Evolutionary conservation across 2,113 vertebrate genomes (phyloP).

Genomic region (Fregata magnificens): DNA sequence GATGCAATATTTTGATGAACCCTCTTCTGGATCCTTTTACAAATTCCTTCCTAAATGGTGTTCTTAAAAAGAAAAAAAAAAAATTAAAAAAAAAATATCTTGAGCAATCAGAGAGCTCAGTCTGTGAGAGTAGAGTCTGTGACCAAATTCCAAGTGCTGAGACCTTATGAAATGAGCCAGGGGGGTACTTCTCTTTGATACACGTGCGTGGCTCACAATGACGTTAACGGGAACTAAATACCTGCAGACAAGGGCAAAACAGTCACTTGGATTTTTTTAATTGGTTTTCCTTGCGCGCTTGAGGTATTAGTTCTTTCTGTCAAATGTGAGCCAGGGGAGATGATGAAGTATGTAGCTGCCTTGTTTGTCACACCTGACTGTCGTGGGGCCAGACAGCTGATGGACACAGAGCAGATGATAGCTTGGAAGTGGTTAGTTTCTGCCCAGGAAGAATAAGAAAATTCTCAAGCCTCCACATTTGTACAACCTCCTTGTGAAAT

Average conservation of each 20-base stretch:
- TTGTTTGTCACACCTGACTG: not conserved
- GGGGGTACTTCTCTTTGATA: not conserved
- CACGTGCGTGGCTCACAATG: not conserved
- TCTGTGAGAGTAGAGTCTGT: not conserved
- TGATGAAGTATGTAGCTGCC: not conserved
- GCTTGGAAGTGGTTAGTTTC: not conserved
- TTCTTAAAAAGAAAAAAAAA: not conserved
- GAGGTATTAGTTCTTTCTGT: not conserved
- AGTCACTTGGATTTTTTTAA: not conserved
- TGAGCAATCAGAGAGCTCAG: not conserved
- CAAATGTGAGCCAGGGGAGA: not conserved
- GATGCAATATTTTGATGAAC: not conserved
- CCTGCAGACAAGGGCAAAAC: not conserved
- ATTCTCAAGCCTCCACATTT: not conserved
- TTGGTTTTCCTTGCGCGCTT: not conserved
- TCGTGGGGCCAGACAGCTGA: not conserved
- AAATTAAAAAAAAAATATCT: too few species aligned
- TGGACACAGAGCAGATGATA: not conserved
- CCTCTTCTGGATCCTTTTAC: not conserved
- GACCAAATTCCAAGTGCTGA: not conserved
- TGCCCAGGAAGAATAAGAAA: not conserved
- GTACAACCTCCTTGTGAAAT: not conserved
- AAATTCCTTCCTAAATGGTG: not conserved
- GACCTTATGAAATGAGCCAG: accelerated
- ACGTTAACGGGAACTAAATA: not conserved